Evolutionary conservation across 1,140 invertebrate genomes (phyloP).

Genomic region (Drosophila triauraria): DNA sequence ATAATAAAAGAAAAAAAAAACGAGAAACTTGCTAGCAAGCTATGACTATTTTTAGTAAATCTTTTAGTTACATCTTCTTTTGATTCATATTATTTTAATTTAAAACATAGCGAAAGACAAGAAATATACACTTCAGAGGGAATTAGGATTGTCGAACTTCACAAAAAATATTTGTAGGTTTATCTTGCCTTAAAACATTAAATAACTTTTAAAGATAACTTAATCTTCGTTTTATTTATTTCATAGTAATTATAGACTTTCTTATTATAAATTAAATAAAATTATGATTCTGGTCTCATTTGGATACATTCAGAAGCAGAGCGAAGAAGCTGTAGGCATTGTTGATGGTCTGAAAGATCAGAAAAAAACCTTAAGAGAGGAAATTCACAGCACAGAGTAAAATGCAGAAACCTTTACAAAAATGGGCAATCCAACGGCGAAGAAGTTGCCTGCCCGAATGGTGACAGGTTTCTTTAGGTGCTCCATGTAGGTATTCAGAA

Average conservation of each 20-base stretch:
- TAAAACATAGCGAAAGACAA: no score
- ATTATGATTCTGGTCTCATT: conserved; percentile 12
- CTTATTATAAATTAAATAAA: background rate
- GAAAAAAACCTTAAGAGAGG: background rate
- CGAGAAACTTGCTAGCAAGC: no score
- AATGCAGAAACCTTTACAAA: conserved; percentile 63
- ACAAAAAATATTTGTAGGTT: no score
- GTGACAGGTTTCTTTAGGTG: conserved; percentile 63
- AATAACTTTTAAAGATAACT: background rate
- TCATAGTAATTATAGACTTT: no score
- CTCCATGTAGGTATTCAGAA: conserved; percentile 72
- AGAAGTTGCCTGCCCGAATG: conserved; percentile 69
- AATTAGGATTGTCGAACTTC: no score
- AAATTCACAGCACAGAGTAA: no score
- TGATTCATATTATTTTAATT: no score
- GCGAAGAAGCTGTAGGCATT: conserved; percentile 81
- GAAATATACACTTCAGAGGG: no score
- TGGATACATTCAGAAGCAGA: conserved; percentile 68
- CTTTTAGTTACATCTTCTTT: no score
- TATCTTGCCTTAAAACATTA: no score
- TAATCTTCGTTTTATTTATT: background rate
- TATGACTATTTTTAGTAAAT: no score
- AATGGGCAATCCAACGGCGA: conserved; percentile 72
- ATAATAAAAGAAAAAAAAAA: no score
- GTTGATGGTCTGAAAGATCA: conserved; percentile 64